Evolutionary conservation across 2,797 vertebrate species (phyloP).

Genomic region (Knipowitschia caucasica): DNA sequence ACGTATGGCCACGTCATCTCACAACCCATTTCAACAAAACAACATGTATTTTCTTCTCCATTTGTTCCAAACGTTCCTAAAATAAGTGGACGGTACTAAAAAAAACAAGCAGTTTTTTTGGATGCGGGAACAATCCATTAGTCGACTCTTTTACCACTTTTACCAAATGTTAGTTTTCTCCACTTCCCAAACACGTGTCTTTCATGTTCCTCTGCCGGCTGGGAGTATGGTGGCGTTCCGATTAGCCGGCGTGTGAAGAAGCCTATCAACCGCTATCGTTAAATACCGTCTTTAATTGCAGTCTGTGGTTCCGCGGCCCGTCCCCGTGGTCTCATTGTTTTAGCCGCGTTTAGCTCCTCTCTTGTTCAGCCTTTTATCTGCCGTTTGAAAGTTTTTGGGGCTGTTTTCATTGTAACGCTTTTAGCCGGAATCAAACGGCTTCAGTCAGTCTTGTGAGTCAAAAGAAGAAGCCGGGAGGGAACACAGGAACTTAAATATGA

Average conservation of each 20-base stretch:
- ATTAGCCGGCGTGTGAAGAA: background rate
- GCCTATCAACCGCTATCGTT: background rate
- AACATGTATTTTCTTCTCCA: too few species aligned
- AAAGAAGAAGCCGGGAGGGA: conserved; percentile 2
- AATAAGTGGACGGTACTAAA: too few species aligned
- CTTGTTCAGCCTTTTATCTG: conserved; percentile 6
- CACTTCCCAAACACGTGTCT: background rate
- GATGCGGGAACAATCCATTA: too few species aligned
- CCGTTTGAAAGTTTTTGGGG: conserved; percentile 1
- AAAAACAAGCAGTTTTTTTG: too few species aligned
- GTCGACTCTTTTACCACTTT: too few species aligned
- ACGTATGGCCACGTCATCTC: too few species aligned
- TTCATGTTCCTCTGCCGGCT: background rate
- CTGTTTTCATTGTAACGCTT: conserved; percentile 5
- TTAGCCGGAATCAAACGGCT: conserved; percentile 8
- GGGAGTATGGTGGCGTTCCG: background rate
- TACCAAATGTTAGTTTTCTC: too few species aligned
- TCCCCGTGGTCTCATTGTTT: conserved; percentile 3
- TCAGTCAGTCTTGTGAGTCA: conserved; percentile 4
- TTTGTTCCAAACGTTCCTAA: too few species aligned
- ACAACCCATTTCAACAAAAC: too few species aligned
- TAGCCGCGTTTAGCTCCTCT: background rate
- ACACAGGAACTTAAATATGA: conserved; percentile 3
- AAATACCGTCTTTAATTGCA: conserved; percentile 5
- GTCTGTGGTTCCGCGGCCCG: background rate